phyloP scores from a whole-genome alignment of 1,140 invertebrate genomes.

The Cotesia typhae region DNA sequence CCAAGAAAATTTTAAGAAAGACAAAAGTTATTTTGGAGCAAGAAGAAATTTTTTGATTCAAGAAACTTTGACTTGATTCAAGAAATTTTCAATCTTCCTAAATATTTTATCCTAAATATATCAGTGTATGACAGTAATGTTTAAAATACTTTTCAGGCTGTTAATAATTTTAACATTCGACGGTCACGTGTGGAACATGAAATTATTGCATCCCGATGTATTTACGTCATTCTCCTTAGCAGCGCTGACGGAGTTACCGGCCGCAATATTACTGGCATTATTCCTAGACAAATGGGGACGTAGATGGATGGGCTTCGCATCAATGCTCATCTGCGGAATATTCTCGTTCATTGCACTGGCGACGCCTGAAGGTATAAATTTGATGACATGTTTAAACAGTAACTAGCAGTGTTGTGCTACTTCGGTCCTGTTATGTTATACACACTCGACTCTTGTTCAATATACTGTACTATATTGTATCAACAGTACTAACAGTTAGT shows the following conservation, averaged over 20 bases:
- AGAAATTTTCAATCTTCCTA: too few relatives aligned
- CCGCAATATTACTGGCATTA: constrained; percentile 81
- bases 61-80: too few relatives aligned
- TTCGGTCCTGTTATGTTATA: too few relatives aligned
- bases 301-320: constrained; percentile 83
- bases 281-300: constrained; percentile 84
- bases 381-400: background rate
- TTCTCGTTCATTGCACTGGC: constrained; percentile 80
- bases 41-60: too few relatives aligned
- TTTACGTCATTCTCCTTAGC: constrained; percentile 88
- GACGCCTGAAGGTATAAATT: constrained; percentile 71
- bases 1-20: too few relatives aligned
- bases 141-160: constrained; percentile 67
- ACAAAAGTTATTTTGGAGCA: too few relatives aligned
- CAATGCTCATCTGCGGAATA: constrained; percentile 80
- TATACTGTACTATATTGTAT: too few relatives aligned
- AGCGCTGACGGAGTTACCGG: constrained; percentile 83
- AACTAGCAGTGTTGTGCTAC: background rate
- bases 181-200: constrained; percentile 86
- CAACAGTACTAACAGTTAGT: too few relatives aligned
- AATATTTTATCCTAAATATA: too few relatives aligned
- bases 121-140: constrained; percentile 7
- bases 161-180: constrained; percentile 85
- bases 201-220: constrained; percentile 79
- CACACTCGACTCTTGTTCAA: too few relatives aligned